Evolutionary conservation across 2,113 vertebrate genomes (phyloP), one percentile per base, ranked within the genome.

Genomic region (Sylvilagus bachmani): DNA sequence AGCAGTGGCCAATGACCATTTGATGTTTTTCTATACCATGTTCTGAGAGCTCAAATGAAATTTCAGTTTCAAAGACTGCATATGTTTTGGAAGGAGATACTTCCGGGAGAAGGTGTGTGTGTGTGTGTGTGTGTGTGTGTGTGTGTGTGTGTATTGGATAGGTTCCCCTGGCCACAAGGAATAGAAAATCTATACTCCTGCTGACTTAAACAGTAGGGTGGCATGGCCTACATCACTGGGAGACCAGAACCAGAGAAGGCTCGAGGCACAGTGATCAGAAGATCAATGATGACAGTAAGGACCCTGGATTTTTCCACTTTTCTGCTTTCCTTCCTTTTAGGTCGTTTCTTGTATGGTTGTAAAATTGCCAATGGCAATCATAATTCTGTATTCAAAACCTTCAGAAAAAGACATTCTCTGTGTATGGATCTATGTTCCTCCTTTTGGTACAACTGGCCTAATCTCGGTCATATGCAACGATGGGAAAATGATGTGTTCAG

Each of bases 1-100:
- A 13, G 4, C 51, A 64, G n/a, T 67, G 79, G 29, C 31, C 29
- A 25, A 1, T 11, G 5, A 24, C 71, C 70, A n/a, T 36, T 2
- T 53, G 7, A 74, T 71, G 2, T 51, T 83, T 85, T 83, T 80
- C 61, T 96, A 25, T 67, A 24, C 53, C 4, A 16, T 53, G 49
- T 38, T 86, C 14, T 96, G 38, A 95, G 62, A 9, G 66, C 73
- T 87, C 12, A 61, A 36, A 85, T 69, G 80, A 86, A 24, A 79
- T 82, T 31, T 77, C 9, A 49, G 24, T 82, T 83, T 17, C 44
- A 71, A 81, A 89, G 38, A 17, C n/a, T 55, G 27, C 10, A 36
- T 1, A 33, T 29, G 16, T 53, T 94, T 91, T 84, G 33, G 51
- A 90, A 90, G 29, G 58, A 89, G 10, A 69, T 93, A 38, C 6